Evolutionary conservation across 2,113 vertebrate genomes (phyloP).

Genomic region (Thalassarche chlororhynchos): DNA sequence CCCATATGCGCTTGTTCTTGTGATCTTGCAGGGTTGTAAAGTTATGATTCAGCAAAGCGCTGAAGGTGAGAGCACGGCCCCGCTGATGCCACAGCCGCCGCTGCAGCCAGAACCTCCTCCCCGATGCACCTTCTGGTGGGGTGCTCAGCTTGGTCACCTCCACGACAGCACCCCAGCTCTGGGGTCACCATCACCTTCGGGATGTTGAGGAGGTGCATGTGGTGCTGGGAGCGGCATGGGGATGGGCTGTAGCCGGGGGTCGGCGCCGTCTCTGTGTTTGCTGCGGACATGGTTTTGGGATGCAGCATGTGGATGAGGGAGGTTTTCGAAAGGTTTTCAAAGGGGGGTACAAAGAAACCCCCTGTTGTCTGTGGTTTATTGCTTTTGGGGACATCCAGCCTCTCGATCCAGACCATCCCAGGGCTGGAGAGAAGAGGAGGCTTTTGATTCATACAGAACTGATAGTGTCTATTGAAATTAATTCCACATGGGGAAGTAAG

Average conservation of each 20-base stretch:
- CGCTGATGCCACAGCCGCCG: rapidly evolving
- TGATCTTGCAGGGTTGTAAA: background rate
- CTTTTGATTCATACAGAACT: background rate
- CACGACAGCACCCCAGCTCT: background rate
- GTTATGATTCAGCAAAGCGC: background rate
- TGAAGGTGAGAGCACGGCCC: background rate
- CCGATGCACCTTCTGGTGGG: rapidly evolving
- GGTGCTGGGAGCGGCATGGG: rapidly evolving
- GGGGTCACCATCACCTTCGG: background rate
- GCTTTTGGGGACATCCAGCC: background rate
- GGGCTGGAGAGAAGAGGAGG: background rate
- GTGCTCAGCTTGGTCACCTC: background rate
- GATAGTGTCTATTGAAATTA: background rate
- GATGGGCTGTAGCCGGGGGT: background rate
- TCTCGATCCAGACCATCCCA: background rate
- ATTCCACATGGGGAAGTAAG: background rate
- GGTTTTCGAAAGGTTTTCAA: background rate
- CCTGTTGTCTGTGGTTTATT: background rate
- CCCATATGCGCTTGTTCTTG: background rate
- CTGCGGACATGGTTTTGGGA: background rate
- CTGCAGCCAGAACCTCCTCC: background rate
- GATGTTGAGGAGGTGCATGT: background rate
- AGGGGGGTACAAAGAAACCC: background rate
- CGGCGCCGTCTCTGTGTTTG: rapidly evolving
- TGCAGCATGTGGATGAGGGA: background rate